Percentiles rank a stretch among this genome's conserved stretches.
phyloP scores from a whole-genome alignment of 2,888 invertebrate species.

The Clitarchus hookeri region DNA sequence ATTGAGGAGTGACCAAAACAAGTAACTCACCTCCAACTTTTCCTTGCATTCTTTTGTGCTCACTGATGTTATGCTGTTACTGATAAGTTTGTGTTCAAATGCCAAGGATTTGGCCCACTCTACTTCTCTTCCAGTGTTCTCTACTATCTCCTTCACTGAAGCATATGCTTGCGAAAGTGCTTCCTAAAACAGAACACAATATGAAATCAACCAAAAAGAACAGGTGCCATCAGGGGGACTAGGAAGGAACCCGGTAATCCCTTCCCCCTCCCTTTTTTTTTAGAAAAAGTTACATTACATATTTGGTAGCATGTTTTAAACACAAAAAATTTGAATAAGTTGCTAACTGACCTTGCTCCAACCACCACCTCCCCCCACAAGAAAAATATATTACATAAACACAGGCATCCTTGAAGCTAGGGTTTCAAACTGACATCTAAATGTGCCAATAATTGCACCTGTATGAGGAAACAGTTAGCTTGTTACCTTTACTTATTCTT shows the following conservation, averaged over 20 bases:
- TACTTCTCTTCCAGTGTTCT: not conserved
- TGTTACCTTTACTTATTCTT: too few relatives aligned
- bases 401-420: too few relatives aligned
- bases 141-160: not conserved
- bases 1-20: too few relatives aligned
- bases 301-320: too few relatives aligned
- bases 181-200: not conserved
- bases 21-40: not conserved
- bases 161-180: not conserved
- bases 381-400: too few relatives aligned
- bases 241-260: not conserved
- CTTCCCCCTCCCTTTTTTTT: not conserved
- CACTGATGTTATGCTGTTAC: not conserved
- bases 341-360: too few relatives aligned
- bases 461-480: too few relatives aligned
- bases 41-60: not conserved
- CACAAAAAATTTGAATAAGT: too few relatives aligned
- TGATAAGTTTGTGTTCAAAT: not conserved
- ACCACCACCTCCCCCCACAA: too few relatives aligned
- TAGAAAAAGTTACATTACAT: not conserved
- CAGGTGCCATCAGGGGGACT: not conserved
- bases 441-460: too few relatives aligned
- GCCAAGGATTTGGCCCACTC: not conserved
- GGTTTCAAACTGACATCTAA: too few relatives aligned
- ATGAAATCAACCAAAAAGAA: not conserved